Evolutionary conservation across 2,888 invertebrate species (phyloP), one percentile per base, ranked within the genome.

Genomic region (Ditylenchus weischeri): DNA sequence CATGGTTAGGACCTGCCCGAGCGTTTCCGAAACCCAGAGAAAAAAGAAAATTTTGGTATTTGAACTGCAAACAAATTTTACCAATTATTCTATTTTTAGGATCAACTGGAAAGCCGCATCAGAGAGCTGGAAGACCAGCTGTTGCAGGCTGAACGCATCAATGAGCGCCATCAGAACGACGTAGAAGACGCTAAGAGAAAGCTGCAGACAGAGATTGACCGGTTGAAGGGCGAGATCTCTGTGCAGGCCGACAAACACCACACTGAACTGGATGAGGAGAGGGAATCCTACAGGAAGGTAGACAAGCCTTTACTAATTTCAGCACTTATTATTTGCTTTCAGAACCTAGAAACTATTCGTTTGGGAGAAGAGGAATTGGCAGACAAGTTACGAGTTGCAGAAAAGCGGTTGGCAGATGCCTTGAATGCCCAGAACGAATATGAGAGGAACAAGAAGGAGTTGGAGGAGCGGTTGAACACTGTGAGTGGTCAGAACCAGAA

Each of bases 61-160:
- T 29, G 2, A 29, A 29, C 29, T 29, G 2, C 29, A 6, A 60
- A 36, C n/a, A 57, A 19, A 58, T 61, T 43, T 36, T 13, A 57
- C 29, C 35, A 69, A 11, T n/a, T 19, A n/a, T 38, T 58, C 13
- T 49, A 15, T 38, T 57, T 72, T 62, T 57, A 74, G 68, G 81
- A 81, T 48, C 74, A 76, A n/a, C 69, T 81, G 54, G 81, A 79
- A 69, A 68, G 76, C 19, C 69, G 72, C 57, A 72, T 81, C 43
- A 70, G 78, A 15, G 81, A 80, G 57, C 74, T 81, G 18, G 80
- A 81, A 67, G 81, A 81, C 65, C 76, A 81, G 59, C 66, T 81
- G 13, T 71, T 71, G 35, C 75, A 79, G 47, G 70, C 77, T 47
- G 76, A 79, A 15, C 74, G 81, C 36, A 76, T 76, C 62, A 76